These are phyloP conservation scores for Caenorhabditis remanei DNA, from an alignment of 1,140 invertebrate genomes.

Conservation along the genomic window DNA sequence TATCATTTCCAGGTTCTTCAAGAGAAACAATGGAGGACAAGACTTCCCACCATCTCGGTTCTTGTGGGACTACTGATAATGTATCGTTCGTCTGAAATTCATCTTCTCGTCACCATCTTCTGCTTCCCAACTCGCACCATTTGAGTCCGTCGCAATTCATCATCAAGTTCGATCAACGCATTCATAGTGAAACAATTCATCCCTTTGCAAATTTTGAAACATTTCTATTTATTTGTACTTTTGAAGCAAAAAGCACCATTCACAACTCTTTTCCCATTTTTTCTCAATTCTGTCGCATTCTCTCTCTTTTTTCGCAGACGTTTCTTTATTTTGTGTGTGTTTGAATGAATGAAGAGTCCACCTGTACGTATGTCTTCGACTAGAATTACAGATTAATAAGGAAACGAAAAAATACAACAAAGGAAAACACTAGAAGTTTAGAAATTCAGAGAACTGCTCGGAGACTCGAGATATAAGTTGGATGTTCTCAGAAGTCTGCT, in stretches of 20 bases:
- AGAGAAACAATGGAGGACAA: constrained; percentile 35
- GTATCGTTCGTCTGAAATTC: not conserved
- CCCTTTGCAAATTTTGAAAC: not conserved
- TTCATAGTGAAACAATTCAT: constrained; percentile 22
- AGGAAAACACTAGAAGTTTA: not conserved
- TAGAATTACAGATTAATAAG: not conserved
- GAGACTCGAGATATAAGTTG: no score
- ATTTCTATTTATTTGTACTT: not conserved
- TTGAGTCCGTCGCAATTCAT: constrained; percentile 12
- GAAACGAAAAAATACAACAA: not conserved
- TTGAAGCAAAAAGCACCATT: not conserved
- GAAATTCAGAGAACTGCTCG: not conserved
- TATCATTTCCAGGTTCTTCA: constrained; percentile 15
- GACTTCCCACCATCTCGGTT: constrained; percentile 15
- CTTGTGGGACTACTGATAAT: constrained; percentile 38
- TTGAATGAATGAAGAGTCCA: constrained; percentile 52
- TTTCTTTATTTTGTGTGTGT: constrained; percentile 40
- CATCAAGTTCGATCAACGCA: constrained; percentile 9
- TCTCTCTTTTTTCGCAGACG: constrained; percentile 13
- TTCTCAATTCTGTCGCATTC: not conserved
- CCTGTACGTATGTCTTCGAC: not conserved
- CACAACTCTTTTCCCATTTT: not conserved
- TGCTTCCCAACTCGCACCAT: not conserved
- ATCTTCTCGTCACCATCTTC: not conserved
- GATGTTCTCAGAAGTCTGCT: no score